Conservation (phyloP, 2,797 vertebrate species). For the Phaenicophaeus curvirostris region DNA sequence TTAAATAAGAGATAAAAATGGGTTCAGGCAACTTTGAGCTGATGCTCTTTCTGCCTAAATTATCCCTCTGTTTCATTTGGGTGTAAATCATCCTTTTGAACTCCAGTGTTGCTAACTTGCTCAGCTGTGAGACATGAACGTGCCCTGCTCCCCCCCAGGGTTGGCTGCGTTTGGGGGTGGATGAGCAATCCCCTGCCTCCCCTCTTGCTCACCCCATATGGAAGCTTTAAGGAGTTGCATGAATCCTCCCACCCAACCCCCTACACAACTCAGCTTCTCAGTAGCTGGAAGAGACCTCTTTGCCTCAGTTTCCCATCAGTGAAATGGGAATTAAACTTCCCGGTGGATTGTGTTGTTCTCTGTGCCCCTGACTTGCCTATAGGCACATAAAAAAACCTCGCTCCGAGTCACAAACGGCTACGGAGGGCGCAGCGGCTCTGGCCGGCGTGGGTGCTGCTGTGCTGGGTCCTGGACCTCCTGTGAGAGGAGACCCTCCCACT, state of each 20-base stretch:
- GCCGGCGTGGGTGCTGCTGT: too few relatives aligned
- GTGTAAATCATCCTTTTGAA: neutral
- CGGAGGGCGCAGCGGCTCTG: too few relatives aligned
- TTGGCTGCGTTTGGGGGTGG: neutral
- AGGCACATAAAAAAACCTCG: neutral
- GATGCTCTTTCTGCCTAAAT: neutral
- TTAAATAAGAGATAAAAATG: neutral
- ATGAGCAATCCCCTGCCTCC: neutral
- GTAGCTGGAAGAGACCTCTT: neutral
- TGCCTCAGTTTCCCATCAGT: neutral
- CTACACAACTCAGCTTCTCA: fast-evolving
- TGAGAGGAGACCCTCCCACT: neutral
- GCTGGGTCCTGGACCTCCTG: fast-evolving
- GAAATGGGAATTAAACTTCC: neutral
- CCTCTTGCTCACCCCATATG: fast-evolving
- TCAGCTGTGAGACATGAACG: fast-evolving
- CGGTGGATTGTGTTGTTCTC: neutral
- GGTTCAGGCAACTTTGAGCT: neutral
- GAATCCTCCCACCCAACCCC: neutral
- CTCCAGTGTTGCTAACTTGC: fast-evolving
- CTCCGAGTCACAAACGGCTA: too few relatives aligned
- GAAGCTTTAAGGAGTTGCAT: fast-evolving
- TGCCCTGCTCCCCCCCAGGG: neutral
- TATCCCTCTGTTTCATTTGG: fast-evolving
- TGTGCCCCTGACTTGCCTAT: neutral